Evolutionary conservation across 2,888 invertebrate genomes (phyloP).

Genomic region (Globia sparganii): DNA sequence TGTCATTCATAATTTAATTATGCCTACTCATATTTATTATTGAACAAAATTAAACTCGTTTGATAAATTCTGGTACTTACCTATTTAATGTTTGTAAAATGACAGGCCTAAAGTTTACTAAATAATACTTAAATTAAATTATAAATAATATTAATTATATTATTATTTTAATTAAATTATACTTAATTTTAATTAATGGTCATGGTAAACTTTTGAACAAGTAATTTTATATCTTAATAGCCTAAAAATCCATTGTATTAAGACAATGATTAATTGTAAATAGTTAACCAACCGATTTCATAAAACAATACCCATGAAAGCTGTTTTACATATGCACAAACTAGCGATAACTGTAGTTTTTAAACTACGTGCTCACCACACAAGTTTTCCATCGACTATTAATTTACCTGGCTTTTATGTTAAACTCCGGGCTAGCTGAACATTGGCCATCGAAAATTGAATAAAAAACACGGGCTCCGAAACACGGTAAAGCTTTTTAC

Average conservation of each 20-base stretch:
- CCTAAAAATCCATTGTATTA: not conserved
- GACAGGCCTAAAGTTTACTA: too few relatives aligned
- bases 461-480: constrained; percentile 39
- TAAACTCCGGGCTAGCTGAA: constrained; percentile 33
- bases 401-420: constrained; percentile 53
- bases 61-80: not conserved
- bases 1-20: constrained; percentile 11
- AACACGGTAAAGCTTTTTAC: constrained; percentile 51
- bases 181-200: not conserved
- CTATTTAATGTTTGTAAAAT: not conserved
- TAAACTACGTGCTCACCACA: constrained; percentile 38
- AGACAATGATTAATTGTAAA: not conserved
- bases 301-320: constrained; percentile 16
- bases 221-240: not conserved
- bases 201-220: not conserved
- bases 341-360: constrained; percentile 35
- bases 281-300: constrained; percentile 10
- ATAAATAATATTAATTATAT: too few relatives aligned
- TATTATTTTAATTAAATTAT: too few relatives aligned
- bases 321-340: constrained; percentile 36
- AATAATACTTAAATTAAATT: too few relatives aligned
- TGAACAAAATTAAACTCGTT: not conserved
- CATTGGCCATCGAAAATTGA: constrained; percentile 44
- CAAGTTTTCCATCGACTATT: constrained; percentile 44
- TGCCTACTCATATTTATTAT: not conserved